phyloP scores from a whole-genome alignment of 2,797 vertebrate species.

The Channallabes apus region DNA sequence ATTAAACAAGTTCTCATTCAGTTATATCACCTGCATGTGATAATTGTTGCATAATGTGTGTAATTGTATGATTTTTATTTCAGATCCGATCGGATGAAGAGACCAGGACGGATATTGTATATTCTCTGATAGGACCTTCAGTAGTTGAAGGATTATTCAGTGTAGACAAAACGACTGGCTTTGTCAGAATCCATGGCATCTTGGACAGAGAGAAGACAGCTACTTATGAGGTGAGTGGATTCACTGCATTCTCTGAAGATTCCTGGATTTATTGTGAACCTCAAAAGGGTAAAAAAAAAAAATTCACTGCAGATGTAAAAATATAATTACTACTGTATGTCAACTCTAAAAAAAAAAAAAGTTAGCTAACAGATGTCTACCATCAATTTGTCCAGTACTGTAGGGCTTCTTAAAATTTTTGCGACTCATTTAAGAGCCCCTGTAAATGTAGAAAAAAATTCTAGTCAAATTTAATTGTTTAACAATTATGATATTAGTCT shows the following conservation, averaged over 20 bases:
- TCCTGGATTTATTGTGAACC: background rate
- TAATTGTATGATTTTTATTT: constrained; percentile 38
- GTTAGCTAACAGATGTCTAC: background rate
- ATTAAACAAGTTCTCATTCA: too few relatives aligned
- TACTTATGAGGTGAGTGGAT: constrained; percentile 77
- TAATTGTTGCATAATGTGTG: too few relatives aligned
- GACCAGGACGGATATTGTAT: constrained; percentile 64
- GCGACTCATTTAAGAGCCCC: too few relatives aligned
- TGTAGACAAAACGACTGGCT: constrained; percentile 72
- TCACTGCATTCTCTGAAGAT: background rate
- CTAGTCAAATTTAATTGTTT: too few relatives aligned
- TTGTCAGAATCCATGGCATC: constrained; percentile 76
- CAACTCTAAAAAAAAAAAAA: background rate
- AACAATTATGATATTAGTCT: too few relatives aligned
- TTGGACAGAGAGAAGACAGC: constrained; percentile 83
- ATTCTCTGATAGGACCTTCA: constrained; percentile 81
- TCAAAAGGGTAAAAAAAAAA: background rate
- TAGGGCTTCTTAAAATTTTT: too few relatives aligned
- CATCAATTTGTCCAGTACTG: background rate
- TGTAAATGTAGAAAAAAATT: too few relatives aligned
- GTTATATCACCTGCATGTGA: too few relatives aligned
- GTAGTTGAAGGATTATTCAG: constrained; percentile 63
- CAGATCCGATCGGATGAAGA: constrained; percentile 89
- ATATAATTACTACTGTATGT: background rate
- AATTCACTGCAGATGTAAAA: background rate